These are phyloP conservation scores for Dorcus hopei DNA, from an alignment of 2,888 invertebrate genomes.

Conservation along the genomic window DNA sequence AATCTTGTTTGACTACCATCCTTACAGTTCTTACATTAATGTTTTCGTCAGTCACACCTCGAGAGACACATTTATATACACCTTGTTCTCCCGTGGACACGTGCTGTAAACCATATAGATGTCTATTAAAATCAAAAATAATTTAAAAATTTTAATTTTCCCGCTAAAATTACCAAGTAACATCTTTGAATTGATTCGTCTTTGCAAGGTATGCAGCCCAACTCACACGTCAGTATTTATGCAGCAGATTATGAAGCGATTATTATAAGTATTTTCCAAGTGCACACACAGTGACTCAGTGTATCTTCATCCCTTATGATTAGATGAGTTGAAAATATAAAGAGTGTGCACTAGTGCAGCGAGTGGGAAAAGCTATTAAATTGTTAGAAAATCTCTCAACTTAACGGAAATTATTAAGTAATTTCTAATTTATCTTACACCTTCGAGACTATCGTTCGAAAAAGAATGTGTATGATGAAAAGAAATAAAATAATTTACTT, in stretches of 20 bases:
- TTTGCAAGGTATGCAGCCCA: too few species aligned
- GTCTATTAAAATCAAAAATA: constrained; percentile 3
- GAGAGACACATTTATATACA: constrained; percentile 62
- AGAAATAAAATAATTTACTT: constrained; percentile 29
- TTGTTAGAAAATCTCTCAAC: too few species aligned
- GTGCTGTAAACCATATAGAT: constrained; percentile 46
- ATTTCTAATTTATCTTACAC: not conserved
- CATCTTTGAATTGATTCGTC: not conserved
- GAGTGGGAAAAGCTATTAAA: too few species aligned
- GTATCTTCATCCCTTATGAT: too few species aligned
- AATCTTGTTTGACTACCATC: constrained; percentile 57
- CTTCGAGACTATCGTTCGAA: not conserved
- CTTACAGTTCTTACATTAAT: constrained; percentile 58
- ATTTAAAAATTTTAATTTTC: not conserved
- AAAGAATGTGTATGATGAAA: not conserved
- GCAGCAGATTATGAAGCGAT: not conserved
- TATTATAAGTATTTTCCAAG: too few species aligned
- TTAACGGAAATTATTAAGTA: not conserved
- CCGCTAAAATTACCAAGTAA: not conserved
- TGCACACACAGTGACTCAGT: too few species aligned
- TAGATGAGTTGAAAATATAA: too few species aligned
- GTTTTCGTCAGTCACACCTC: constrained; percentile 51
- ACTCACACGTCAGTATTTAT: not conserved
- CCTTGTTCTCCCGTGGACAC: constrained; percentile 61
- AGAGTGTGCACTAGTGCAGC: too few species aligned